A percentile compares a stretch with the other conserved stretches of the same genome.
These are phyloP conservation scores for Pseudomyrmex concolor DNA, from an alignment of 1,140 invertebrate species.

Conservation along the genomic window DNA sequence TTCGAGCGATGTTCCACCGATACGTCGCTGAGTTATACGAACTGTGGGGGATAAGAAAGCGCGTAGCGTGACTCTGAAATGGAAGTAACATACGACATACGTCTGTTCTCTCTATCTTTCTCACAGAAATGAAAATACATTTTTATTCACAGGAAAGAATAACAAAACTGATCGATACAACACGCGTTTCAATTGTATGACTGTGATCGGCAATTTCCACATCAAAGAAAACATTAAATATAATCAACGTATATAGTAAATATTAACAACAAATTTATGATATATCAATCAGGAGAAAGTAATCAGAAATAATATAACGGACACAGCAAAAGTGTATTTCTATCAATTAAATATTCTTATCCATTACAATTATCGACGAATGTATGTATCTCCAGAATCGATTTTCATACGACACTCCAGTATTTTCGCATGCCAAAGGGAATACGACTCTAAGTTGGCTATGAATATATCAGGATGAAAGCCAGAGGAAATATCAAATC, in stretches of 20 bases:
- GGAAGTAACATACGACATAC: slow-evolving; percentile 3
- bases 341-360: slow-evolving; percentile 5
- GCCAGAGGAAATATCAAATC: slow-evolving; percentile 57
- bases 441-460: slow-evolving; percentile 24
- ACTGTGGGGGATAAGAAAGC: slow-evolving; percentile 45
- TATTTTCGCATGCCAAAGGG: not conserved
- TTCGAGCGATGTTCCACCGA: slow-evolving; percentile 43
- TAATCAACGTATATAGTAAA: too few species aligned
- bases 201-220: not conserved
- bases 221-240: not conserved
- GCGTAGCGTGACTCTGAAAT: slow-evolving; percentile 6
- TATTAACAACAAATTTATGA: too few species aligned
- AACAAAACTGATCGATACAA: slow-evolving; percentile 20
- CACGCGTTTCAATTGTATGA: not conserved
- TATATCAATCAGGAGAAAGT: too few species aligned
- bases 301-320: not conserved
- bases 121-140: not conserved
- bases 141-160: slow-evolving; percentile 39
- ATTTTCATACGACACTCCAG: not conserved
- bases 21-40: slow-evolving; percentile 40
- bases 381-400: not conserved
- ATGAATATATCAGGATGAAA: slow-evolving; percentile 58
- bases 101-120: not conserved
- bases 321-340: not conserved
- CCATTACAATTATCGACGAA: not conserved